Base-by-base conservation (phyloP, 2,797 vertebrate genomes). In the Chromis chromis region DNA sequence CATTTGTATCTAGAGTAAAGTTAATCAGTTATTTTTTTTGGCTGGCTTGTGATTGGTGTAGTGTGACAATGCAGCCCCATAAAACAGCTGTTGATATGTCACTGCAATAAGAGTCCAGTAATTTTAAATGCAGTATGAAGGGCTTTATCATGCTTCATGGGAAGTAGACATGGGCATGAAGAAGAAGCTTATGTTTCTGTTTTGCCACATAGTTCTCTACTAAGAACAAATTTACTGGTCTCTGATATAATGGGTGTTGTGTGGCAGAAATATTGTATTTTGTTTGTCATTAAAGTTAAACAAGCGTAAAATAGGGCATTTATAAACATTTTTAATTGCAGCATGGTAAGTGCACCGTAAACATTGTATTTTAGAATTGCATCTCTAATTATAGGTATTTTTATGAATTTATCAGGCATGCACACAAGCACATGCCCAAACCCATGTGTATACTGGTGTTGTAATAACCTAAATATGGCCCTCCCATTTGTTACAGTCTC, bases 401-500 rank as follows among this genome's bases (percentile, higher is more conserved):
- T n/a, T 65, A 70, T 63, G 24, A 83, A 75, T 76, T 70, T 80
- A 76, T 66, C 72, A 71, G 50, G 63, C 62, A 67, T 76, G 42
- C 60, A 79, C 70, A 72, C 12, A 65, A 70, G 65, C 74, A 76
- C 78, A 79, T 78, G 63, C 58, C 56, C 58, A 78, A 82, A 65
- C 50, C 39, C 42, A 52, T 59, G 76, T 75, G 44, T 66, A 44
- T 64, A 63, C 63, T 62, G 33, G 54, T 84, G 62, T 72, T 83
- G 78, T 76, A 85, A 86, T 80, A 83, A 83, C 80, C 84, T 87
- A 86, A 85, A 89, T 89, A 83, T 44, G n/a, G 71, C 73, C 60
- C 73, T 86, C 78, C 75, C 81, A 84, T 92, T 92, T 88, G 82
- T 92, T 89, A 73, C 33, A 81, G 74, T 81, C 86, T 90, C 84